Conservation (phyloP, 2,113 vertebrate species). For the Paraplagusia blochii region DNA sequence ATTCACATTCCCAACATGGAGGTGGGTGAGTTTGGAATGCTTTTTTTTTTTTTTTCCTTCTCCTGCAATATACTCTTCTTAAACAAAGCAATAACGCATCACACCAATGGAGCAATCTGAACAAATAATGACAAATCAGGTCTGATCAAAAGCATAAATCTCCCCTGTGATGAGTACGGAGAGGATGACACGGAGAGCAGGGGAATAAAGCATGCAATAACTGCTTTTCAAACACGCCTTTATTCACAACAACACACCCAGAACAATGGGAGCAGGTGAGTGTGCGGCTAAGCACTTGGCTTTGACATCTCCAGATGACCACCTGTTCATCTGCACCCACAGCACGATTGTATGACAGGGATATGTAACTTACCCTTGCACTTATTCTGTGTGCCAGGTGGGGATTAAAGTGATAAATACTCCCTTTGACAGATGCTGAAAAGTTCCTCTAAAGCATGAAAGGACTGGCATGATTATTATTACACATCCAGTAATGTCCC, state of each 20-base stretch:
- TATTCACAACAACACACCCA: slow-evolving; percentile 47
- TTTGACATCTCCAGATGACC: slow-evolving; percentile 57
- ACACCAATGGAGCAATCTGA: background rate
- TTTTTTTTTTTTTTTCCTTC: background rate
- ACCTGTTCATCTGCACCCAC: slow-evolving; percentile 73
- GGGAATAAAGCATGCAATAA: slow-evolving; percentile 48
- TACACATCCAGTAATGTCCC: slow-evolving; percentile 40
- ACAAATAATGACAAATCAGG: background rate
- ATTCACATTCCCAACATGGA: too few relatives aligned
- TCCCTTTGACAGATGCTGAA: slow-evolving; percentile 64
- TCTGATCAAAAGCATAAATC: slow-evolving; percentile 2
- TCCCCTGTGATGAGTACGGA: slow-evolving; percentile 1
- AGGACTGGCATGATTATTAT: slow-evolving; percentile 48
- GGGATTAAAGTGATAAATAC: slow-evolving; percentile 73
- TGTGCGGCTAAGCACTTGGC: slow-evolving; percentile 36
- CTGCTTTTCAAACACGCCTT: slow-evolving; percentile 58
- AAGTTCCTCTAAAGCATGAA: slow-evolving; percentile 70
- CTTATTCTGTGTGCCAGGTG: slow-evolving; percentile 70
- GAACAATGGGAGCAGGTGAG: slow-evolving; percentile 65
- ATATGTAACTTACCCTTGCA: slow-evolving; percentile 61
- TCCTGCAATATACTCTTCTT: background rate
- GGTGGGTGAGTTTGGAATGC: too few relatives aligned
- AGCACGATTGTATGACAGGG: slow-evolving; percentile 48
- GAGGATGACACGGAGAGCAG: slow-evolving; percentile 20
- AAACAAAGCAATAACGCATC: slow-evolving; percentile 1